Evolutionary conservation across 1,140 invertebrate genomes (phyloP).

Genomic region (Phthorimaea operculella): DNA sequence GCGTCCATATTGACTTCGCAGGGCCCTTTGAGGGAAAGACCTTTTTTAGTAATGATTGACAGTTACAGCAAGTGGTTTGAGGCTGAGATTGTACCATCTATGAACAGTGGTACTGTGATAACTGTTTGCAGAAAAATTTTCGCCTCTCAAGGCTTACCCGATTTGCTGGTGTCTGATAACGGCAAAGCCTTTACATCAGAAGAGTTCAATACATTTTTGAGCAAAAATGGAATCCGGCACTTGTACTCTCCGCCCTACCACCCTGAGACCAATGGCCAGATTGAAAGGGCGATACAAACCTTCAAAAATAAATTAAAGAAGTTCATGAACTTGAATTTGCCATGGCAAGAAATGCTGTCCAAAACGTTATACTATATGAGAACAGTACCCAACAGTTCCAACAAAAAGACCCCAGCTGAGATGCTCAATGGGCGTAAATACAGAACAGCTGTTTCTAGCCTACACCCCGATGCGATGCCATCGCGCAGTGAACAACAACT

Average conservation of each 20-base stretch:
- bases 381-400: slow-evolving; percentile 88
- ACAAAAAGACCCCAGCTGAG: slow-evolving; percentile 9
- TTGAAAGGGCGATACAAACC: slow-evolving; percentile 28
- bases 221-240: slow-evolving; percentile 31
- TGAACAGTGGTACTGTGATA: slow-evolving; percentile 12
- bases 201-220: slow-evolving; percentile 39
- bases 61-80: slow-evolving; percentile 33
- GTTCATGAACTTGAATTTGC: not conserved
- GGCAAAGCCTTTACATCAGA: slow-evolving; percentile 42
- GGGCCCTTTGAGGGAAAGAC: slow-evolving; percentile 28
- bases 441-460: slow-evolving; percentile 1
- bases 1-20: slow-evolving; percentile 38
- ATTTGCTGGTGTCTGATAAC: slow-evolving; percentile 45
- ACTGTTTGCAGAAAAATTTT: slow-evolving; percentile 26
- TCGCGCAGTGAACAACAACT: not conserved
- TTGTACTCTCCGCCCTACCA: slow-evolving; percentile 31
- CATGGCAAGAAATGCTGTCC: slow-evolving; percentile 66
- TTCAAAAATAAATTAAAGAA: slow-evolving; percentile 22
- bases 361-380: slow-evolving; percentile 85
- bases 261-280: slow-evolving; percentile 35
- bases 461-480: slow-evolving; percentile 2
- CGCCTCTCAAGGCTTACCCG: slow-evolving; percentile 35
- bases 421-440: slow-evolving; percentile 9
- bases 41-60: slow-evolving; percentile 28
- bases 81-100: slow-evolving; percentile 8